A percentile compares a stretch with the other conserved stretches of the same genome.
Evolutionary conservation across 2,888 invertebrate genomes (phyloP).

Genomic region (Torymus texanus): DNA sequence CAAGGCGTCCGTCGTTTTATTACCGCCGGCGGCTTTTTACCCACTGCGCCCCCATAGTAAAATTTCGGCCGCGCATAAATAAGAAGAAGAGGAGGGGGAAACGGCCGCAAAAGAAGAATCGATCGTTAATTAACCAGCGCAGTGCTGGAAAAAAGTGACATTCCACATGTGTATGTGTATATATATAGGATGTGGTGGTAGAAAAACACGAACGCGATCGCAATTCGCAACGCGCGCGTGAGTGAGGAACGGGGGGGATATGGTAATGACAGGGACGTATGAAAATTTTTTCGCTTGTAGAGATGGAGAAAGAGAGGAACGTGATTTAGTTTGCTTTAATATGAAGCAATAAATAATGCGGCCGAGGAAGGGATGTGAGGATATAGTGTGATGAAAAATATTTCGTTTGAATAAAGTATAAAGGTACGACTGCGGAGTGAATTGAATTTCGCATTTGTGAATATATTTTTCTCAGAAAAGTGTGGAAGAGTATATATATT

Average conservation of each 20-base stretch:
- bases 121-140: constrained; percentile 48
- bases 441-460: no score
- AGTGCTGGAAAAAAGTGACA: constrained; percentile 31
- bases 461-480: no score
- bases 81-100: background rate
- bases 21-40: constrained; percentile 21
- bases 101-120: background rate
- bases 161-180: constrained; percentile 35
- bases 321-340: no score
- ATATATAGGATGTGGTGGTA: background rate
- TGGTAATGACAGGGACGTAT: background rate
- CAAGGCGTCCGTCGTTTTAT: constrained; percentile 30
- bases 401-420: no score
- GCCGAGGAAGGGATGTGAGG: no score
- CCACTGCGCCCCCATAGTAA: background rate
- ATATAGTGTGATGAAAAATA: no score
- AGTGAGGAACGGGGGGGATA: background rate
- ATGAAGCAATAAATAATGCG: no score
- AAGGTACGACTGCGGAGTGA: no score
- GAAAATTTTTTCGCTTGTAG: no score
- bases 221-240: constrained; percentile 7
- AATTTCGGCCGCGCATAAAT: constrained; percentile 40
- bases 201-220: constrained; percentile 15
- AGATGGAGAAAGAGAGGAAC: no score
- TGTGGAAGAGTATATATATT: no score